phyloP scores from a whole-genome alignment of 2,113 vertebrate genomes.

The Sturnus vulgaris region DNA sequence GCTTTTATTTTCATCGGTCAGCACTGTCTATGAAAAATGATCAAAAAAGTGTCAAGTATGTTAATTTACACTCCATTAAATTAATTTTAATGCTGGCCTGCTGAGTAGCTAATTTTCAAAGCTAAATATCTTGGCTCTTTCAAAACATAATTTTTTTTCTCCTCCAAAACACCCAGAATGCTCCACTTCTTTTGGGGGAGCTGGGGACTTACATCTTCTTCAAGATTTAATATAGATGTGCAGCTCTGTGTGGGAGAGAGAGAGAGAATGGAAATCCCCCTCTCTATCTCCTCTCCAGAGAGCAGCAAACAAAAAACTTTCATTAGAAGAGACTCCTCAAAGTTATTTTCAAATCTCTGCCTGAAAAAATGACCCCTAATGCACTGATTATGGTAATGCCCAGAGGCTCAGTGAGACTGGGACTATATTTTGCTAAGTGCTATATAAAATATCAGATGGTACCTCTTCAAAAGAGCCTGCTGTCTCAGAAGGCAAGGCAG shows the following conservation, averaged over 20 bases:
- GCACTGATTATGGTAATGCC: constrained; percentile 54
- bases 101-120: constrained; percentile 72
- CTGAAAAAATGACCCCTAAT: constrained; percentile 56
- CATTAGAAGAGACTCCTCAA: constrained; percentile 27
- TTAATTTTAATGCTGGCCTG: constrained; percentile 74
- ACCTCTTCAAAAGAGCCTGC: background rate
- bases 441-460: constrained; percentile 38
- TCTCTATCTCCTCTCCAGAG: constrained; percentile 12
- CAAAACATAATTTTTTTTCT: constrained; percentile 3
- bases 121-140: constrained; percentile 63
- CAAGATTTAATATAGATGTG: background rate
- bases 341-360: constrained; percentile 54
- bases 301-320: constrained; percentile 32
- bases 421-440: constrained; percentile 47
- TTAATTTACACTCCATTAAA: constrained; percentile 78
- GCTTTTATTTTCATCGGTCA: constrained; percentile 56
- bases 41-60: constrained; percentile 71
- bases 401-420: background rate
- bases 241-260: background rate
- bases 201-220: background rate
- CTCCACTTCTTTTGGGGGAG: background rate
- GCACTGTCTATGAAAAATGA: constrained; percentile 66
- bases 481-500: constrained; percentile 11
- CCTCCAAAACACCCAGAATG: constrained; percentile 38
- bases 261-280: background rate